A percentile compares a stretch with the other conserved stretches of the same genome.
phyloP scores from a whole-genome alignment of 2,797 vertebrate species.

The Tragelaphus eurycerus region DNA sequence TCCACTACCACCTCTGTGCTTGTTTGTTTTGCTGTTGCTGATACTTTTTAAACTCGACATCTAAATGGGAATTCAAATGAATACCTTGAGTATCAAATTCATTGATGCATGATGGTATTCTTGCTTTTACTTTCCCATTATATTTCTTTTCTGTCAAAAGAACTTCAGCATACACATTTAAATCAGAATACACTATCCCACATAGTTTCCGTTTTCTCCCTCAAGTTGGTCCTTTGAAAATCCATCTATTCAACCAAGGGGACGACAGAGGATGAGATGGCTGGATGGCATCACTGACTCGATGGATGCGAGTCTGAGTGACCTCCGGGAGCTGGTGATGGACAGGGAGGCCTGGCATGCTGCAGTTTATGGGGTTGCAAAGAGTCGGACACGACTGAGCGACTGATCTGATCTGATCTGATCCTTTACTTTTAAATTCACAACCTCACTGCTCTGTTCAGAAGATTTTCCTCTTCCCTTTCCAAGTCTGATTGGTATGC shows the following conservation, averaged over 20 bases:
- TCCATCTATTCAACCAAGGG: neutral
- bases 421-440: slow-evolving; percentile 37
- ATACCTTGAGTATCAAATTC: slow-evolving; percentile 27
- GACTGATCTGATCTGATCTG: too few species aligned
- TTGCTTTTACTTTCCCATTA: neutral
- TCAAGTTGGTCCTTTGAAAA: slow-evolving; percentile 17
- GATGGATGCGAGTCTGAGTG: too few species aligned
- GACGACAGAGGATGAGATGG: too few species aligned
- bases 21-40: slow-evolving; percentile 29
- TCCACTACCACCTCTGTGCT: slow-evolving; percentile 27
- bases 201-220: neutral
- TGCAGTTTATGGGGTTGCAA: too few species aligned
- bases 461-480: slow-evolving; percentile 1
- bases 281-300: too few species aligned
- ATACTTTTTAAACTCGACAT: slow-evolving; percentile 13
- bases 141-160: neutral
- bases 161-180: neutral
- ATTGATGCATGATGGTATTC: neutral
- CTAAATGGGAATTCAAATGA: slow-evolving; percentile 34
- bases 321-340: too few species aligned
- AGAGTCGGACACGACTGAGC: too few species aligned
- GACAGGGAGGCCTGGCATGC: too few species aligned
- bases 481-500: neutral
- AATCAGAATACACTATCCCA: neutral
- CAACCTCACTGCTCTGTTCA: neutral